These are phyloP conservation scores for Drosophila sp. DNA, from an alignment of 1,140 invertebrate genomes.

Conservation along the genomic window DNA sequence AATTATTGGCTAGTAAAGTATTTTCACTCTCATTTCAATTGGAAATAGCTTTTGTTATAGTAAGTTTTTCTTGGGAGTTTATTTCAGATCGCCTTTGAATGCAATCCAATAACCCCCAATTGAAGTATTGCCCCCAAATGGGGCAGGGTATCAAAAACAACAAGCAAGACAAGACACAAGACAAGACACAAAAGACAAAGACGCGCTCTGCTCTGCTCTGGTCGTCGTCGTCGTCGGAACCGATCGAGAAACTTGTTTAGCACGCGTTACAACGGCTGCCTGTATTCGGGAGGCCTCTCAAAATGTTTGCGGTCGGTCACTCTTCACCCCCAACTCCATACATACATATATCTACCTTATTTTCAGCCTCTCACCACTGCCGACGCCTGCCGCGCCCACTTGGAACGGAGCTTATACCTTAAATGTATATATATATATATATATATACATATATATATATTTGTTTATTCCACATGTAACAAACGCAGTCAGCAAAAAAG, in stretches of 20 bases:
- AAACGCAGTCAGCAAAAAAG: conserved; percentile 33
- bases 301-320: conserved; percentile 73
- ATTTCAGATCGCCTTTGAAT: no score
- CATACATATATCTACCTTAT: conserved; percentile 3
- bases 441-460: conserved; percentile 37
- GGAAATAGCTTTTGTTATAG: no score
- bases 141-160: conserved; percentile 32
- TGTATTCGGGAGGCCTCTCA: conserved; percentile 71
- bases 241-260: conserved; percentile 79
- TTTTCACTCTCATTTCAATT: no score
- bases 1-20: no score
- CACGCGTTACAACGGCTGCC: conserved; percentile 80
- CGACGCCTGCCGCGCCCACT: not conserved
- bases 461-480: conserved; percentile 65
- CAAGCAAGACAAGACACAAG: conserved; percentile 11
- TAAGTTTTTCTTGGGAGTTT: no score
- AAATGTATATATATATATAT: conserved; percentile 1
- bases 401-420: not conserved
- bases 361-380: not conserved
- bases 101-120: not conserved
- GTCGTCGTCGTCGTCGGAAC: conserved; percentile 41
- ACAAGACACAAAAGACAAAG: conserved; percentile 62
- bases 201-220: conserved; percentile 34
- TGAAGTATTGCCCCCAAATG: conserved; percentile 25
- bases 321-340: conserved; percentile 11